Evolutionary conservation across 1,140 invertebrate genomes (phyloP).

Genomic region (Acromyrmex echinatior): DNA sequence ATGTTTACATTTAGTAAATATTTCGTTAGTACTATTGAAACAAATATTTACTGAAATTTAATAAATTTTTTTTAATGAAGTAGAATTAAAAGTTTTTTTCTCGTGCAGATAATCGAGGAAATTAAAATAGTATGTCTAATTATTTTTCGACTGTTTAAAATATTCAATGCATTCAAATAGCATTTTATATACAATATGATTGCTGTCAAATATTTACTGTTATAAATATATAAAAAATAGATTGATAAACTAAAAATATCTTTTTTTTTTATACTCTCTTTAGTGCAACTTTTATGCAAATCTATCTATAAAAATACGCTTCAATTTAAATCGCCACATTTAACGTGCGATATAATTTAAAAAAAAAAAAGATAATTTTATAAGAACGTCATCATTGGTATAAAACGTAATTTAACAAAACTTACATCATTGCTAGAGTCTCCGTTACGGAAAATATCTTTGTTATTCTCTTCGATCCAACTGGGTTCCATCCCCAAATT

Average conservation of each 20-base stretch:
- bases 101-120: neutral
- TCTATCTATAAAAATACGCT: neutral
- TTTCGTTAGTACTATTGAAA: too few species aligned
- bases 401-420: neutral
- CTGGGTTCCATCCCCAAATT: neutral
- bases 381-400: neutral
- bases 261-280: neutral
- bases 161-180: constrained; percentile 1
- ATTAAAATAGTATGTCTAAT: neutral
- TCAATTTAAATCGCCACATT: neutral
- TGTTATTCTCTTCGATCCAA: constrained; percentile 9
- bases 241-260: neutral
- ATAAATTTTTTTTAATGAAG: too few species aligned
- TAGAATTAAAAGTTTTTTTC: too few species aligned
- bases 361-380: neutral
- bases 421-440: constrained; percentile 1
- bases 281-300: neutral
- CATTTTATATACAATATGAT: neutral
- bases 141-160: neutral
- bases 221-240: neutral
- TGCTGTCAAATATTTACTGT: neutral
- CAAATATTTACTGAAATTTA: too few species aligned
- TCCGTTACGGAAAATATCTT: neutral
- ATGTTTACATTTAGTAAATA: too few species aligned
- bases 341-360: neutral